Evolutionary conservation across 2,888 invertebrate species (phyloP).

Genomic region (Bugulina stolonifera): DNA sequence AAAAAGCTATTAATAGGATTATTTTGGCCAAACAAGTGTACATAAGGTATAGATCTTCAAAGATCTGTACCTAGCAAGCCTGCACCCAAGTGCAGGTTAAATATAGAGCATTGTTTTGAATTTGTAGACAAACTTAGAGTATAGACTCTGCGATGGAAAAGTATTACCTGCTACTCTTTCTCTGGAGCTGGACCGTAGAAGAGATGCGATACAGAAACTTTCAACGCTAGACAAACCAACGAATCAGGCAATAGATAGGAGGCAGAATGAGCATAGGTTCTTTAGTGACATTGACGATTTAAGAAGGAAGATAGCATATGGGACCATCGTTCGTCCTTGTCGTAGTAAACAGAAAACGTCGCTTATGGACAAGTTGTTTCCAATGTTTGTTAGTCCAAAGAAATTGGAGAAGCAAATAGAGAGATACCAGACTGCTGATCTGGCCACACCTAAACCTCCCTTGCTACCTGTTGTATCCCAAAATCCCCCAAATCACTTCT

Average conservation of each 20-base stretch:
- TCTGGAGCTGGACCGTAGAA: neutral
- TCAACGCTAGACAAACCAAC: neutral
- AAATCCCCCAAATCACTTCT: neutral
- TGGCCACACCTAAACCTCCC: neutral
- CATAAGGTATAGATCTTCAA: no score
- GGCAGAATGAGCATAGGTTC: neutral
- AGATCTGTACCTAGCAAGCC: no score
- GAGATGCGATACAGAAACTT: neutral
- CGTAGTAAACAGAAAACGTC: neutral
- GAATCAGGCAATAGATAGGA: neutral
- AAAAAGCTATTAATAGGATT: no score
- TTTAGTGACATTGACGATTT: neutral
- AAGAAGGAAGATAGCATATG: neutral
- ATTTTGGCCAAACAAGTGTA: no score
- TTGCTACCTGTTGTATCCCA: neutral
- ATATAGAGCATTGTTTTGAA: no score
- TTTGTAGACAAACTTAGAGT: no score
- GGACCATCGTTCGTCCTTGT: neutral
- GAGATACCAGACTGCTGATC: neutral
- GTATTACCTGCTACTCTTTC: neutral
- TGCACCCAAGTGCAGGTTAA: no score
- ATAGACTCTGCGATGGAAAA: neutral
- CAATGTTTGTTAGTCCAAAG: neutral
- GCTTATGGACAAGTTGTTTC: neutral
- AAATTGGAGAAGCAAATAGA: neutral